Percentiles rank a stretch among this genome's conserved stretches.
Conservation (phyloP, 2,888 invertebrate species). For the Drosophila neonasuta region DNA sequence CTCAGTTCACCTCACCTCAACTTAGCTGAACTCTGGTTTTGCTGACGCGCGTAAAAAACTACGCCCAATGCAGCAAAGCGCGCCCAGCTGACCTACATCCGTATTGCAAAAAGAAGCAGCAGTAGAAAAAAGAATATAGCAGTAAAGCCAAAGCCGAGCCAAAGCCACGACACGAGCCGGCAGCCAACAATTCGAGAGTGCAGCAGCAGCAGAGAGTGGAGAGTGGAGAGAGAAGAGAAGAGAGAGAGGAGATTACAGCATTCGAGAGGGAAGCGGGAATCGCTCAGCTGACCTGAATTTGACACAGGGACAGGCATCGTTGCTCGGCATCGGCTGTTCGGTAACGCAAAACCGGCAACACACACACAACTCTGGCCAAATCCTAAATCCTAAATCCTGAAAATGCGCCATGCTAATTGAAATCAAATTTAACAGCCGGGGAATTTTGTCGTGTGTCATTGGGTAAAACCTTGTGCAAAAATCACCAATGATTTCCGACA, state of each 20-base stretch:
- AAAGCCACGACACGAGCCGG: conserved; percentile 23
- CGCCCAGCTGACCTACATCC: conserved; percentile 69
- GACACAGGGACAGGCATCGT: conserved; percentile 25
- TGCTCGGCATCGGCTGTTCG: not conserved
- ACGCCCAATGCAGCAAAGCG: conserved; percentile 62
- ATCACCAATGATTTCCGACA: not conserved
- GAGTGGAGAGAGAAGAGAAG: not conserved
- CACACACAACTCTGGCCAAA: conserved; percentile 2
- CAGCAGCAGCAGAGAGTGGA: not conserved
- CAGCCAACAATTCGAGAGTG: not conserved
- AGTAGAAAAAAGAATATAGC: not conserved
- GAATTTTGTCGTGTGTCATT: too few species aligned
- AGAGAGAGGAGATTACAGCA: not conserved
- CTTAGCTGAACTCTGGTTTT: conserved; percentile 33
- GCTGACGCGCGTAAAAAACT: conserved; percentile 74
- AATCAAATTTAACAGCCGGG: conserved; percentile 57
- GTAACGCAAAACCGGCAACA: conserved; percentile 22
- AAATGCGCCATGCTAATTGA: conserved; percentile 52
- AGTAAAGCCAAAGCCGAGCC: conserved; percentile 35
- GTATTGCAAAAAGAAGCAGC: conserved; percentile 45
- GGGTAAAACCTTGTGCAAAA: conserved; percentile 7
- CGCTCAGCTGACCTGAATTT: conserved; percentile 61
- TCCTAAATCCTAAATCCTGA: not conserved
- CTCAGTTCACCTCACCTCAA: conserved; percentile 9
- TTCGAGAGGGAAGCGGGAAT: not conserved